Percentiles rank a stretch among this genome's conserved stretches.
Conservation (phyloP, 2,888 invertebrate genomes). For the Kryphioiulus occultus region DNA sequence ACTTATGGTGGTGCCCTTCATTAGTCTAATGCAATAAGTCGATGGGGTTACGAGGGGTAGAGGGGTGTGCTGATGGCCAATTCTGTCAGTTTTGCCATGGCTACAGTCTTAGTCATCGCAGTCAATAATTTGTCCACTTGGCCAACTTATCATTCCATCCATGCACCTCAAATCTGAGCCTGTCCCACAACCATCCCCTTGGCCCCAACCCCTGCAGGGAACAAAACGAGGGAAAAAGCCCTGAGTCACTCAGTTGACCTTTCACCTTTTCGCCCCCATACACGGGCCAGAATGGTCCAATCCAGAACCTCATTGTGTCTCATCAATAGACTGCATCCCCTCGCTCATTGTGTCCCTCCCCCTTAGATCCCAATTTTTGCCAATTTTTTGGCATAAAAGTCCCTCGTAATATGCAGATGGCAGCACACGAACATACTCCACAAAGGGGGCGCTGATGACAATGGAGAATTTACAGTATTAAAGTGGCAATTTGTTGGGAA, state of each 20-base stretch:
- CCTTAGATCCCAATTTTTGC: not conserved
- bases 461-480: not conserved
- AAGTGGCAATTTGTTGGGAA: not conserved
- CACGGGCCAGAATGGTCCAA: not conserved
- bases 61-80: not conserved
- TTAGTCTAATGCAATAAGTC: slow-evolving; percentile 35
- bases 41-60: not conserved
- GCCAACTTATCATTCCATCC: slow-evolving; percentile 13
- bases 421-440: slow-evolving; percentile 4
- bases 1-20: slow-evolving; percentile 39
- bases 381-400: not conserved
- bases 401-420: not conserved
- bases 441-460: not conserved
- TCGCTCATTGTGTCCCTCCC: not conserved
- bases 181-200: not conserved
- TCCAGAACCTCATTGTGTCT: slow-evolving; percentile 2
- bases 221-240: slow-evolving; percentile 70
- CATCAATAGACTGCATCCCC: not conserved
- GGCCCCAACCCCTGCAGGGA: not conserved
- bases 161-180: slow-evolving; percentile 44
- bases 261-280: not conserved
- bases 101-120: slow-evolving; percentile 23
- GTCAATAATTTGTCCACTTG: not conserved
- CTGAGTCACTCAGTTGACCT: slow-evolving; percentile 51
- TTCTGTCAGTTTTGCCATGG: not conserved